Percentiles rank a stretch among this genome's conserved stretches.
Evolutionary conservation across 37 sponge, comb jelly and placozoan species (phyloP).

Genomic region (Beroe ovata): DNA sequence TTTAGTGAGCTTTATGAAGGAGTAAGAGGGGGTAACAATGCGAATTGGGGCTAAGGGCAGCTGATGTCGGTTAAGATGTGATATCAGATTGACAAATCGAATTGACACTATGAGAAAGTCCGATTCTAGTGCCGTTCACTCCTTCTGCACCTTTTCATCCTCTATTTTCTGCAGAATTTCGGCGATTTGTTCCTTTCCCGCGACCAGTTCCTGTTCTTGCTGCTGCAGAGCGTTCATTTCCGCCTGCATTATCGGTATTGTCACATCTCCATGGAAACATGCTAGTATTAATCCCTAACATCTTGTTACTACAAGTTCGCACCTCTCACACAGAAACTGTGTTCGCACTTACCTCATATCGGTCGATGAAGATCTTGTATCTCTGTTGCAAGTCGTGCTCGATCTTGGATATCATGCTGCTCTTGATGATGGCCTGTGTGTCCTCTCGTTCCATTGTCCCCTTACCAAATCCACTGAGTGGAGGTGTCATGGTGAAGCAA

Average conservation of each 20-base stretch:
- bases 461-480: conserved; percentile 10
- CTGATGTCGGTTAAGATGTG: no score
- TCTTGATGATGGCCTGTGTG: conserved; percentile 52
- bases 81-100: no score
- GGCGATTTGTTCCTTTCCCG: conserved; percentile 75
- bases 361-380: conserved; percentile 46
- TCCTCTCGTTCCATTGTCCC: conserved; percentile 15
- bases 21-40: no score
- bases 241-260: no score
- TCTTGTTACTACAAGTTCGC: no score
- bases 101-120: no score
- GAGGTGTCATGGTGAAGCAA: no score
- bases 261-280: no score
- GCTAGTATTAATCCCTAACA: no score
- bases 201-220: conserved; percentile 78
- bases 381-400: conserved; percentile 63
- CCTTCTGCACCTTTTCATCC: conserved; percentile 77
- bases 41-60: neutral
- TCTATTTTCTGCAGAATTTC: conserved; percentile 78
- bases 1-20: no score
- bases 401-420: conserved; percentile 43
- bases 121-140: no score
- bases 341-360: conserved; percentile 37
- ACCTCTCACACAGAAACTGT: neutral
- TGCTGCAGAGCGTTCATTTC: conserved; percentile 79